Conservation (phyloP, 2,888 invertebrate genomes). For the Trilocha varians region DNA sequence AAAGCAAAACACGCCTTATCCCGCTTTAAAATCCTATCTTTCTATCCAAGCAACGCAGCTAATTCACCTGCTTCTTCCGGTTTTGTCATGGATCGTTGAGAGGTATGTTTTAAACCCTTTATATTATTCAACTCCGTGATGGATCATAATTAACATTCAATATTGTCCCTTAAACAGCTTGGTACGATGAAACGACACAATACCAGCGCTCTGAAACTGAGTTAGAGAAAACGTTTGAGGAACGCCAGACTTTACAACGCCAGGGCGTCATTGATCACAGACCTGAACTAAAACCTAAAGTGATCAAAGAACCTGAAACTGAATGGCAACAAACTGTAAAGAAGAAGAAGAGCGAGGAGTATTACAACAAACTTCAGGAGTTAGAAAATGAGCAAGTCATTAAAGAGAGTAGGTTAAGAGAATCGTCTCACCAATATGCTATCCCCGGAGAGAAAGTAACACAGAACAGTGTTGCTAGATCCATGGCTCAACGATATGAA, state of each 20-base stretch:
- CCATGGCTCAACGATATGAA: slow-evolving; percentile 91
- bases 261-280: slow-evolving; percentile 76
- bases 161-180: slow-evolving; percentile 71
- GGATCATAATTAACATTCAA: slow-evolving; percentile 8
- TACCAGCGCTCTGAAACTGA: slow-evolving; percentile 91
- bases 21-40: slow-evolving; percentile 27
- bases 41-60: slow-evolving; percentile 47
- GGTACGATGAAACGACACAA: slow-evolving; percentile 92
- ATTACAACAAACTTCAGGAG: slow-evolving; percentile 85
- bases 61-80: slow-evolving; percentile 62
- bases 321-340: slow-evolving; percentile 90
- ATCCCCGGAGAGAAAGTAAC: slow-evolving; percentile 89
- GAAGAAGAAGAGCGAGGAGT: slow-evolving; percentile 86
- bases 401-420: slow-evolving; percentile 85
- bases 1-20: slow-evolving; percentile 43
- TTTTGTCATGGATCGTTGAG: slow-evolving; percentile 55
- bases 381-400: slow-evolving; percentile 88
- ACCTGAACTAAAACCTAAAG: slow-evolving; percentile 77
- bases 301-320: slow-evolving; percentile 81
- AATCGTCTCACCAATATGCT: slow-evolving; percentile 85
- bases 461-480: slow-evolving; percentile 82
- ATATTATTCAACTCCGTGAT: neutral
- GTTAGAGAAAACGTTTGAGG: slow-evolving; percentile 90
- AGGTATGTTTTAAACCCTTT: slow-evolving; percentile 50
- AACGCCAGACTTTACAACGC: slow-evolving; percentile 81